Conservation (phyloP, 2,888 invertebrate genomes). For the Melinaea marsaeus region DNA sequence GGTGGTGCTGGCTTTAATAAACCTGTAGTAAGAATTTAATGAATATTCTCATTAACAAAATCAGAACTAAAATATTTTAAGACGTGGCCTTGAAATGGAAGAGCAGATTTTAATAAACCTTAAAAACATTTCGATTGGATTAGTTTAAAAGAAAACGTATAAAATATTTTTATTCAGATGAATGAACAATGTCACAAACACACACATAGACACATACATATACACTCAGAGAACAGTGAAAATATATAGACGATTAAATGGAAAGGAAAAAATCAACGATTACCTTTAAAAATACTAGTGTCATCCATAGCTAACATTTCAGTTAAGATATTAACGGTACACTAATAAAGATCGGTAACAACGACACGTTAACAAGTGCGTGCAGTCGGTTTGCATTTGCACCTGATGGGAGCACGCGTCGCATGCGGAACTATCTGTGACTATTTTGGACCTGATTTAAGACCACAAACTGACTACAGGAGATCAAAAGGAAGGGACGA, state of each 20-base stretch:
- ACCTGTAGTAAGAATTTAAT: conserved; percentile 41
- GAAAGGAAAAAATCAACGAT: background rate
- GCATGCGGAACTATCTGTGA: conserved; percentile 67
- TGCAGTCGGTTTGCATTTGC: conserved; percentile 43
- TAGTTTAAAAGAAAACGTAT: conserved; percentile 14
- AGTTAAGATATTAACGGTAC: background rate
- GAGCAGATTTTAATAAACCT: no score
- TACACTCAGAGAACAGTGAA: background rate
- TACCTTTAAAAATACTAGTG: conserved; percentile 37
- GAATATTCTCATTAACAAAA: no score
- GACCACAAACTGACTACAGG: conserved; percentile 66
- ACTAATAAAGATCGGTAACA: background rate
- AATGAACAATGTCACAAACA: background rate
- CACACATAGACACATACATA: background rate
- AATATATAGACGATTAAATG: background rate
- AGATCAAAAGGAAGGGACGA: conserved; percentile 67
- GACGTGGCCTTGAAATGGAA: no score
- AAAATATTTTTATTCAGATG: background rate
- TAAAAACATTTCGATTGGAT: no score
- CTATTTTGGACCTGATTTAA: conserved; percentile 68
- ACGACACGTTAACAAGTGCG: conserved; percentile 9
- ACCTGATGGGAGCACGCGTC: conserved; percentile 62
- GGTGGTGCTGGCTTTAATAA: conserved; percentile 74
- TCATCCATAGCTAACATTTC: conserved; percentile 15
- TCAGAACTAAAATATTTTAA: no score